phyloP scores from a whole-genome alignment of 2,113 vertebrate genomes.

The human region DNA sequence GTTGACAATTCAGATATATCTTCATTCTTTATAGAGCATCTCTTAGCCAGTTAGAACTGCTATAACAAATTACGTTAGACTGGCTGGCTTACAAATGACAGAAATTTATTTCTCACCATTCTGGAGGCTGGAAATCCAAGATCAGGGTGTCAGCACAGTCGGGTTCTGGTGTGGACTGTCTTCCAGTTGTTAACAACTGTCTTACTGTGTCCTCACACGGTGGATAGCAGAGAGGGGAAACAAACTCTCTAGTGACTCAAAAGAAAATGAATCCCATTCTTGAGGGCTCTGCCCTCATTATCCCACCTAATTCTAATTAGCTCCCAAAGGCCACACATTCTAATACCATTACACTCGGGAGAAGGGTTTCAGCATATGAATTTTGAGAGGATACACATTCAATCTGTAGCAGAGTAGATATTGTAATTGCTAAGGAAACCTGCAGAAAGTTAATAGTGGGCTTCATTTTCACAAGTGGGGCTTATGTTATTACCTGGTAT shows the following conservation, averaged over 20 bases:
- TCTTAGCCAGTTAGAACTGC: neutral
- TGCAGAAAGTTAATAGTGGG: neutral
- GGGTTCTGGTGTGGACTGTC: neutral
- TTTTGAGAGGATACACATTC: neutral
- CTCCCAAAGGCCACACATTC: no score
- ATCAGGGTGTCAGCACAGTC: no score
- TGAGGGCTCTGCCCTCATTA: fast-evolving
- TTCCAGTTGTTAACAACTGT: neutral
- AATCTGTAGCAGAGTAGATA: neutral
- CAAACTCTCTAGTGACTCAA: neutral
- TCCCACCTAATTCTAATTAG: neutral
- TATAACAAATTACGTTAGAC: neutral
- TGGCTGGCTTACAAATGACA: neutral
- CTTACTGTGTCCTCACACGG: no score
- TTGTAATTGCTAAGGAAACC: neutral
- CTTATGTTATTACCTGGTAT: neutral
- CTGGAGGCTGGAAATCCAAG: no score
- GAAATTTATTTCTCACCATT: neutral
- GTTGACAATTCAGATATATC: neutral
- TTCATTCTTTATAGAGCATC: neutral
- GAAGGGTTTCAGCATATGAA: neutral
- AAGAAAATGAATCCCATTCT: neutral
- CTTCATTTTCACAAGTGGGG: neutral
- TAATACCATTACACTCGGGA: neutral
- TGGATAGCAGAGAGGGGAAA: neutral